Conservation (phyloP, 2,113 vertebrate genomes). For the Herpailurus yagouaroundi region DNA sequence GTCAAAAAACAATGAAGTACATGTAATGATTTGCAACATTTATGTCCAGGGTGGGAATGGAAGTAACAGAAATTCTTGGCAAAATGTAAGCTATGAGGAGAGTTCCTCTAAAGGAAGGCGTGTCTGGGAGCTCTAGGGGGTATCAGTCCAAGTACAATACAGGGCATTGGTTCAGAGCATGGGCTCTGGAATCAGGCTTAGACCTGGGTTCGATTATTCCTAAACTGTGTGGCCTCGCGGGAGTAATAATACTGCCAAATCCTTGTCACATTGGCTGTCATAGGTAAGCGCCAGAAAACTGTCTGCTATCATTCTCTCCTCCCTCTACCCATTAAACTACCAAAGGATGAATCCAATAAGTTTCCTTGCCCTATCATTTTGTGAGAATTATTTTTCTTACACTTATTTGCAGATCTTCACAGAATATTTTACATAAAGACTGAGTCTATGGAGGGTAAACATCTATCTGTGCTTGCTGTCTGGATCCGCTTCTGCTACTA, state of each 20-base stretch:
- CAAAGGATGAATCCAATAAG: neutral
- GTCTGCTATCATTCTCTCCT: neutral
- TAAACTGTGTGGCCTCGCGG: neutral
- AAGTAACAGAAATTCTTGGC: neutral
- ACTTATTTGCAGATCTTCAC: neutral
- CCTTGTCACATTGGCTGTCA: neutral
- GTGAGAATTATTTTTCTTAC: neutral
- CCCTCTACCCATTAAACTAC: neutral
- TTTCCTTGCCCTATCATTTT: neutral
- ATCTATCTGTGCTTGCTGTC: neutral
- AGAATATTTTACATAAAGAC: neutral
- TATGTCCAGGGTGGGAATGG: neutral
- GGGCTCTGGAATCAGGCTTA: neutral
- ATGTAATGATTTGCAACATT: slow-evolving; percentile 11
- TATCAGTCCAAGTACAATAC: neutral
- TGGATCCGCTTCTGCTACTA: neutral
- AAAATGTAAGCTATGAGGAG: neutral
- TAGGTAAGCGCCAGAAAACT: neutral
- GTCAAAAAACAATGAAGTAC: neutral
- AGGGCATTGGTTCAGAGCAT: neutral
- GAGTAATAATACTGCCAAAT: neutral
- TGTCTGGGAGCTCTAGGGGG: neutral
- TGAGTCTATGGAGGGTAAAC: neutral
- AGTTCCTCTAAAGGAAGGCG: slow-evolving; percentile 16
- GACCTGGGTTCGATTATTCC: neutral